Evolutionary conservation across 2,888 invertebrate species (phyloP).

Genomic region (Sepiola atlantica): DNA sequence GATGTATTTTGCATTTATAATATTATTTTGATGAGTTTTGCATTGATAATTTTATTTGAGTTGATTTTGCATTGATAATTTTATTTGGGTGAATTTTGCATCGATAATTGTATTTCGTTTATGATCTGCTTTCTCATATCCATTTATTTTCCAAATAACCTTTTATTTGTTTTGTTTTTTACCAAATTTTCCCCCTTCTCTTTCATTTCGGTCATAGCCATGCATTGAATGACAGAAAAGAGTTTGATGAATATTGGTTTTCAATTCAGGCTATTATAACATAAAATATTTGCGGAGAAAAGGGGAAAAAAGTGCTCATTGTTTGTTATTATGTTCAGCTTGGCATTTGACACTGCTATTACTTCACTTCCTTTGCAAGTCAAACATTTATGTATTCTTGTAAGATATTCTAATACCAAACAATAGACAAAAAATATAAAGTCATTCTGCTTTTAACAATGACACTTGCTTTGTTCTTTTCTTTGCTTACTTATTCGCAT

Average conservation of each 20-base stretch:
- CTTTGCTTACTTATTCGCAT: not conserved
- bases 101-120: not conserved
- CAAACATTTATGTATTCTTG: constrained; percentile 32
- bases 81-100: not conserved
- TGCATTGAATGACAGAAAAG: constrained; percentile 32
- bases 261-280: constrained; percentile 21
- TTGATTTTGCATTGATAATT: not conserved
- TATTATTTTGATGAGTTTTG: too few relatives aligned
- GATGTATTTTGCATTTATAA: too few relatives aligned
- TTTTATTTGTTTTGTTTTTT: not conserved
- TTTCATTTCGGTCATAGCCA: not conserved
- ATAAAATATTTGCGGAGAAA: not conserved
- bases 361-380: constrained; percentile 1
- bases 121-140: not conserved
- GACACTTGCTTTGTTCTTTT: not conserved
- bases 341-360: constrained; percentile 32
- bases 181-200: not conserved
- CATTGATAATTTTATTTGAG: not conserved
- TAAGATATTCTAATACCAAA: constrained; percentile 21
- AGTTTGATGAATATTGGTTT: constrained; percentile 32
- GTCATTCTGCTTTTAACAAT: constrained; percentile 9
- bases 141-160: not conserved
- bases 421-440: not conserved
- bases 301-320: not conserved
- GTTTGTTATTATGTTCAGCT: not conserved